Evolutionary conservation across 2,113 vertebrate species (phyloP).

Genomic region (Bagarius yarrelli): DNA sequence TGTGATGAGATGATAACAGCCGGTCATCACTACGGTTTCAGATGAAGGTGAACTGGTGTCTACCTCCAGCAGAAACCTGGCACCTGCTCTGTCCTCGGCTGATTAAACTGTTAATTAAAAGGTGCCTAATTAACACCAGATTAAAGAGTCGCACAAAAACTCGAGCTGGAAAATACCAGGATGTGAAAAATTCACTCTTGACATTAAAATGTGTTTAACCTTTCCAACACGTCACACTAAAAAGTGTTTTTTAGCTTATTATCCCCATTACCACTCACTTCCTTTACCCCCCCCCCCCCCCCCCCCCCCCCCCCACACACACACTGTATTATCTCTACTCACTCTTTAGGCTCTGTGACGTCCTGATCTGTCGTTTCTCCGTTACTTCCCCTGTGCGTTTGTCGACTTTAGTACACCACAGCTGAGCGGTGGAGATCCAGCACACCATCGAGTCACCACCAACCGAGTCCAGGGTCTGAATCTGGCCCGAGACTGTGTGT

Average conservation of each 20-base stretch:
- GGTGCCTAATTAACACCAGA: conserved; percentile 37
- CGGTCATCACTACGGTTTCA: too few relatives aligned
- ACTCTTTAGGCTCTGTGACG: conserved; percentile 80
- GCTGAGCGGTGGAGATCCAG: conserved; percentile 76
- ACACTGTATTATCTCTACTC: conserved; percentile 57
- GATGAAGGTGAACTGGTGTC: neutral
- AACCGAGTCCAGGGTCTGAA: conserved; percentile 75
- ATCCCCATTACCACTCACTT: neutral
- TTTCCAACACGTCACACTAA: too few relatives aligned
- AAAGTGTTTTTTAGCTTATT: neutral
- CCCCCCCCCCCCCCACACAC: neutral
- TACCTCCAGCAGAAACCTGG: neutral
- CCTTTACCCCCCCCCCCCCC: too few relatives aligned
- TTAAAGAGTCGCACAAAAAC: conserved; percentile 33
- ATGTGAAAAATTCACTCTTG: neutral
- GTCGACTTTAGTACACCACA: conserved; percentile 72
- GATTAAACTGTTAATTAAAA: conserved; percentile 19
- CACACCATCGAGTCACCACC: conserved; percentile 73
- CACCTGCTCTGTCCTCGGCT: neutral
- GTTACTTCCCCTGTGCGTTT: conserved; percentile 57
- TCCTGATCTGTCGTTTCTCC: conserved; percentile 68
- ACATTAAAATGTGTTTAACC: neutral
- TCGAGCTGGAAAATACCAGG: neutral
- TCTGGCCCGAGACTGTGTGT: conserved; percentile 65
- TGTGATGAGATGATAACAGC: too few relatives aligned